phyloP scores from a whole-genome alignment of 1,140 invertebrate genomes.

The Cydia fagiglandana region DNA sequence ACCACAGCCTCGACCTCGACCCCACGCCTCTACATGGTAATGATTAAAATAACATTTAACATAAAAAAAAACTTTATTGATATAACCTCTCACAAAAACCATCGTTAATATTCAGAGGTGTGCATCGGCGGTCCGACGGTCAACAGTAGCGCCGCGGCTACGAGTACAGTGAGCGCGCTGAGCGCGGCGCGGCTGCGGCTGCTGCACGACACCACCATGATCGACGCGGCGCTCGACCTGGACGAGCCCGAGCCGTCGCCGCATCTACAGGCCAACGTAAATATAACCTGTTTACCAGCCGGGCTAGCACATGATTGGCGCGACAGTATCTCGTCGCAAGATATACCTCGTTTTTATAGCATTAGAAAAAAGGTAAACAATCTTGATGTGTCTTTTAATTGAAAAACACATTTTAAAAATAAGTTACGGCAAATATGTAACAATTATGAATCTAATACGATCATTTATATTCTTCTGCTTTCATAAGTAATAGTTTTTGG shows the following conservation, averaged over 20 bases:
- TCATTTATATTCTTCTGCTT: too few species aligned
- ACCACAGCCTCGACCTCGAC: slow-evolving; percentile 61
- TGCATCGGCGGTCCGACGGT: slow-evolving; percentile 39
- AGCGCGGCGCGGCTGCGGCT: slow-evolving; percentile 80
- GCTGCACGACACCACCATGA: slow-evolving; percentile 91
- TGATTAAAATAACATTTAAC: neutral
- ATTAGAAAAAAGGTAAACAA: too few species aligned
- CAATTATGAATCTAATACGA: too few species aligned
- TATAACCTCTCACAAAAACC: too few species aligned
- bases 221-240: slow-evolving; percentile 90
- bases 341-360: too few species aligned
- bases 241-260: slow-evolving; percentile 81
- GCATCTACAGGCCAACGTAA: slow-evolving; percentile 35
- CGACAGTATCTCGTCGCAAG: too few species aligned
- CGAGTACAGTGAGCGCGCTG: slow-evolving; percentile 45
- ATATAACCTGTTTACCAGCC: slow-evolving; percentile 34
- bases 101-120: slow-evolving; percentile 38
- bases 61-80: neutral
- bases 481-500: too few species aligned
- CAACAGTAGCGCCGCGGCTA: slow-evolving; percentile 34
- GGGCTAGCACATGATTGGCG: too few species aligned
- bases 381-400: too few species aligned
- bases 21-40: slow-evolving; percentile 53
- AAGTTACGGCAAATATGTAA: too few species aligned
- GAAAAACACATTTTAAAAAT: too few species aligned